Conservation (phyloP, 92 coral and sea anemone species). For the Paramuricea clavata region DNA sequence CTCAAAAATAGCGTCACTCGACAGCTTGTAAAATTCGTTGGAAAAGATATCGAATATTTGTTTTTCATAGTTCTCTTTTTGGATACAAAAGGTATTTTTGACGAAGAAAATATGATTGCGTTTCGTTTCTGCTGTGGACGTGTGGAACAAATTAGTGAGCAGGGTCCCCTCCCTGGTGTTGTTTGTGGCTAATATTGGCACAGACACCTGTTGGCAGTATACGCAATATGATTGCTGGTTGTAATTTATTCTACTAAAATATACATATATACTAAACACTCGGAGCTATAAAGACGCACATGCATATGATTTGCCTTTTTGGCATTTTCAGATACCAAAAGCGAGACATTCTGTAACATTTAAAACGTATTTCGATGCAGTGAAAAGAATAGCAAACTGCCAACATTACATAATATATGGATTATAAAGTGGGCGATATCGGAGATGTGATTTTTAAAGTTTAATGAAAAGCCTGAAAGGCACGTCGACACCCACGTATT, state of each 20-base stretch:
- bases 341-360: too few species aligned
- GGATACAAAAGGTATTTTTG: background rate
- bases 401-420: too few species aligned
- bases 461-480: background rate
- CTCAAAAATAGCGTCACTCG: background rate
- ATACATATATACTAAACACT: background rate
- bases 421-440: too few species aligned
- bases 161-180: constrained; percentile 30
- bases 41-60: background rate
- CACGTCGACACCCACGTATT: background rate
- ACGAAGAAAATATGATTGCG: background rate
- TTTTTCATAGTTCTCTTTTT: background rate
- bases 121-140: background rate
- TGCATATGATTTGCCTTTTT: too few species aligned
- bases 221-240: constrained; percentile 20
- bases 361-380: too few species aligned
- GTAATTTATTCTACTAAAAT: constrained; percentile 24
- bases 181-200: background rate
- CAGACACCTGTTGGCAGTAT: constrained; percentile 52
- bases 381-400: too few species aligned
- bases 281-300: background rate
- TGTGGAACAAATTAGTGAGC: background rate
- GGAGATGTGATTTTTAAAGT: background rate
- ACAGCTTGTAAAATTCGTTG: background rate
- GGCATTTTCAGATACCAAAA: too few species aligned